Base-by-base conservation (phyloP, 2,888 invertebrate species). In the Resseliella maxima region DNA sequence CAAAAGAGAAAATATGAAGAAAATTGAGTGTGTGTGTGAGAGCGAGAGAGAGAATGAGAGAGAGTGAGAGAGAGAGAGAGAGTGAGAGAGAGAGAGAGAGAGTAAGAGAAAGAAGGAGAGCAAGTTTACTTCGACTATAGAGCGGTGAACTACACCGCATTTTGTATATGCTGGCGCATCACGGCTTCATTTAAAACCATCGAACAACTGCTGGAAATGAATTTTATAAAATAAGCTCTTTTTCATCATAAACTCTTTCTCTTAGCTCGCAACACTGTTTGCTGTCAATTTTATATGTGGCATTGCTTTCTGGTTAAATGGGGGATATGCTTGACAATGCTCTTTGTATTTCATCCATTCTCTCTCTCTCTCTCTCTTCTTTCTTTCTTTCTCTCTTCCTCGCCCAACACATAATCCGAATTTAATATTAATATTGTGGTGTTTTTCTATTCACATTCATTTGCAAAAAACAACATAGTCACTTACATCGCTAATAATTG, bases 401-500 rank as follows among this genome's bases (percentile, higher is more conserved):
- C 41, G 12, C 12, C 41, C 41, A 41, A 12, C 5, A 41, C 41
- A 41, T 45, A n/a, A n/a, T n/a, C 18, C 50, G 10, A 59, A 59
- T 59, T 15, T 24, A 59, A 59, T 59, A 27, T 59, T 59, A 59
- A 59, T 59, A 59, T 59, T 59, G 59, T 59, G 59, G 59, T 59
- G 59, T 59, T 41, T 12, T 2, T n/a, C 27, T 27, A 15, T 8
- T 3, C 27, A 24, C 59, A 24, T 27, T 59, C 59, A 27, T 12
- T 59, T 59, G 12, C 59, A 59, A 24, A 59, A 5, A 41, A 41
- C 27, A 2, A 6, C 3, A n/a, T 3, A 31, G 72, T 35, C 31
- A 72, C 72, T 72, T 72, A 10, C 72, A 72, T 72, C 27, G 72
- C 31, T 72, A 72, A 72, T 72, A 72, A 72, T 72, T 72, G 31